These are phyloP conservation scores for Aptenodytes patagonicus DNA, from an alignment of 2,113 vertebrate genomes.

Conservation along the genomic window DNA sequence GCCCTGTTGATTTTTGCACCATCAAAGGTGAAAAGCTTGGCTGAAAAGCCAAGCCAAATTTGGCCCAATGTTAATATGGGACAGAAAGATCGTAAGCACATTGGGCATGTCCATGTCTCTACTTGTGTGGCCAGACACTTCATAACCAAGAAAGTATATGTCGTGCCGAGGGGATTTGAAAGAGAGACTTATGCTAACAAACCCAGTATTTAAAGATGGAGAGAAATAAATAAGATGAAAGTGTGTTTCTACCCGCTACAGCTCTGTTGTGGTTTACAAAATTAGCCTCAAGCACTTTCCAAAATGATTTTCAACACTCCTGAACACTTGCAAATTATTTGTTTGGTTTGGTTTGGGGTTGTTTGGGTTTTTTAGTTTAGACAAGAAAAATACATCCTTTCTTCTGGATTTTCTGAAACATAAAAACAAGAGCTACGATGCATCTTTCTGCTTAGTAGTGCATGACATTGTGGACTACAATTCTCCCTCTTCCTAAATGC, in stretches of 20 bases:
- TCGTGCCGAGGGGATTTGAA: neutral
- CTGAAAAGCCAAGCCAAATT: neutral
- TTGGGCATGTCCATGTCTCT: neutral
- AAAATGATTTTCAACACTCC: conserved; percentile 14
- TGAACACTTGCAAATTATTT: conserved; percentile 16
- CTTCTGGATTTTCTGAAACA: neutral
- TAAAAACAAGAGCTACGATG: neutral
- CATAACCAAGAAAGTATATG: neutral
- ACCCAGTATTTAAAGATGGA: neutral
- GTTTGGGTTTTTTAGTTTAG: neutral
- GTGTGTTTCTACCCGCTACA: neutral
- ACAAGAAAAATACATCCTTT: neutral
- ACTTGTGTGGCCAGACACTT: neutral
- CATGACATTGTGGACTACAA: neutral
- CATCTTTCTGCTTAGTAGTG: neutral
- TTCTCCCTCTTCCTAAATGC: neutral
- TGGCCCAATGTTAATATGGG: neutral
- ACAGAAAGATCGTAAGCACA: neutral
- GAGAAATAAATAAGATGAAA: conserved; percentile 38
- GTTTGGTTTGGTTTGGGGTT: neutral
- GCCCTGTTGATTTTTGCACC: neutral
- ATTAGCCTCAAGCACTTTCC: conserved; percentile 30
- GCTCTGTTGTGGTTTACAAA: conserved; percentile 27
- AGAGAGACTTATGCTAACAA: neutral
- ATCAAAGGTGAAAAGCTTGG: neutral